A percentile compares a stretch with the other conserved stretches of the same genome.
These are phyloP conservation scores for Dromius quadrimaculatus DNA, from an alignment of 2,888 invertebrate species.

Conservation along the genomic window DNA sequence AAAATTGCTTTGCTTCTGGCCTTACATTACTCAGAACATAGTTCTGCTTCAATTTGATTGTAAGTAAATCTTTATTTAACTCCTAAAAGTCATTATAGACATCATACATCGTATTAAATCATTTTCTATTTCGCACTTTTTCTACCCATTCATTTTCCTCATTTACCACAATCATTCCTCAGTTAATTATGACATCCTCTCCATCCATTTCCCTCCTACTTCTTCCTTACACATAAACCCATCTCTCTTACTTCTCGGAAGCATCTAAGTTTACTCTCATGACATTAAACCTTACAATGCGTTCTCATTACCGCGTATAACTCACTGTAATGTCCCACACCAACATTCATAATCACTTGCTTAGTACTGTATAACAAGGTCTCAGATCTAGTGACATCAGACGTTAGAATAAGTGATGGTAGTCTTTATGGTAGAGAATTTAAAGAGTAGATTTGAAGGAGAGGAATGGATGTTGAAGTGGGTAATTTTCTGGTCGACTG, in stretches of 20 bases:
- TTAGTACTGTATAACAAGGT: conserved; percentile 31
- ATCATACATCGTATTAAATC: no score
- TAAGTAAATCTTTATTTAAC: no score
- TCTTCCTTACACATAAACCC: not conserved
- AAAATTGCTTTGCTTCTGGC: no score
- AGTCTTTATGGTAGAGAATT: not conserved
- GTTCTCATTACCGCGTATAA: conserved; percentile 27
- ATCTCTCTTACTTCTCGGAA: conserved; percentile 25
- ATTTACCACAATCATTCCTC: conserved; percentile 7
- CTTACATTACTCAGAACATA: no score
- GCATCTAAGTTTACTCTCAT: conserved; percentile 17
- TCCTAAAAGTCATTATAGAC: no score
- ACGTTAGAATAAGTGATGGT: not conserved
- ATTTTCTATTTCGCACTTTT: conserved; percentile 31
- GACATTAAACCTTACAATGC: conserved; percentile 30
- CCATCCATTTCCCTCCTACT: conserved; percentile 17
- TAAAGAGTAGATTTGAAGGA: not conserved
- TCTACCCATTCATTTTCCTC: conserved; percentile 11
- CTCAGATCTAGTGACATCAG: not conserved
- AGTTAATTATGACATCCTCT: conserved; percentile 37
- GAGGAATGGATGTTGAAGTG: not conserved
- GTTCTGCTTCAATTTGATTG: no score
- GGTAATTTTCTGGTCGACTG: conserved; percentile 36
- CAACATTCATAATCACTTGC: conserved; percentile 6
- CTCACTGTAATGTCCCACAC: conserved; percentile 35